Conservation (phyloP, 2,797 vertebrate species). For the Stomatorhinus walkeri region DNA sequence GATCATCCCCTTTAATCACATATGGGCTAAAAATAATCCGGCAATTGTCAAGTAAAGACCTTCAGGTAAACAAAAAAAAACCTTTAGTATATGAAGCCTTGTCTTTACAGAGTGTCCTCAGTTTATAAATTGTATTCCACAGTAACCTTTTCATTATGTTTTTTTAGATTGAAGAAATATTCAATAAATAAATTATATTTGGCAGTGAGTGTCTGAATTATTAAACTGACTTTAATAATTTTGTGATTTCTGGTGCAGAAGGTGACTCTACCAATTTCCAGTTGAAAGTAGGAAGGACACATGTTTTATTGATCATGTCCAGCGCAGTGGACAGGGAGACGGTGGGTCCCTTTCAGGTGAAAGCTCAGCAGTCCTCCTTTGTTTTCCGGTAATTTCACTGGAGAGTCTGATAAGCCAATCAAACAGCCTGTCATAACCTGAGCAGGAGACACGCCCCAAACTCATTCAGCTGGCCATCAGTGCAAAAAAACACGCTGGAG, state of each 20-base stretch:
- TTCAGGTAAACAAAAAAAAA: neutral
- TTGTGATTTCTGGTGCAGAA: neutral
- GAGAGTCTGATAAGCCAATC: neutral
- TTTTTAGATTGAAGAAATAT: neutral
- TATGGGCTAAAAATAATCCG: neutral
- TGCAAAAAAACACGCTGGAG: neutral
- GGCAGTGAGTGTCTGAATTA: conserved; percentile 22
- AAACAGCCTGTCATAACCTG: neutral
- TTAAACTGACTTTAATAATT: conserved; percentile 19
- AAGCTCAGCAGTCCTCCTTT: neutral
- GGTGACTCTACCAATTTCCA: neutral
- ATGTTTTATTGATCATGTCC: conserved; percentile 15
- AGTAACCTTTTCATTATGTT: conserved; percentile 5
- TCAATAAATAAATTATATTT: conserved; percentile 15
- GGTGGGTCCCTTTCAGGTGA: neutral
- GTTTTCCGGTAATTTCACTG: neutral
- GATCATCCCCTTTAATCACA: conserved; percentile 10
- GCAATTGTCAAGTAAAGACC: neutral
- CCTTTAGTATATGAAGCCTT: neutral
- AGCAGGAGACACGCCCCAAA: neutral
- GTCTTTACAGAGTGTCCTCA: neutral
- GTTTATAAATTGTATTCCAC: conserved; percentile 14
- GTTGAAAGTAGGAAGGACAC: neutral
- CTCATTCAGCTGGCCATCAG: neutral
- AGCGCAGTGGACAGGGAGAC: neutral